Base-by-base conservation (phyloP, 2,797 vertebrate genomes). In the Chelmon rostratus region DNA sequence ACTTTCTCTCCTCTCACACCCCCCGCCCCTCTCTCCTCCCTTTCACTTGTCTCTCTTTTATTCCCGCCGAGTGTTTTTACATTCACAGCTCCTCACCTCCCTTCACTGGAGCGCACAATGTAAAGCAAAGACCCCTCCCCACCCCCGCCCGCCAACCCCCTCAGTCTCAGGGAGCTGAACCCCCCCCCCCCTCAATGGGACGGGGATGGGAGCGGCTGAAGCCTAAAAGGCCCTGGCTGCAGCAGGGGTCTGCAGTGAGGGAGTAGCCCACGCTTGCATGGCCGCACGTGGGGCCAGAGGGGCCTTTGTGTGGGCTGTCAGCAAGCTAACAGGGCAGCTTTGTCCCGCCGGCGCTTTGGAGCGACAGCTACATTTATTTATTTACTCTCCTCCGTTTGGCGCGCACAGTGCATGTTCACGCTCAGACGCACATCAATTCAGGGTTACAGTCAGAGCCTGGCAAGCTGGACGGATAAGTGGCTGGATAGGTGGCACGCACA, bases 291-390 rank as follows among this genome's bases (percentile, higher is more conserved):
- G 88, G 76, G 61, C 63, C 21, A 21, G 62, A 56, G 73, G 25
- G 12, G 73, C 73, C 57, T 90, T 90, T 92, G 90, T 92, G 61
- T 46, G 54, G 64, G 11, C 79, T 82, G 91, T 87, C 92, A 89
- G 53, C 58, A 56, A 72, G 72, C 75, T 86, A 88, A 92, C 71
- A 28, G 73, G 82, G 72, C 66, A 28, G 69, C 80, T 70, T 86
- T 88, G 88, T 89, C 38, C 57, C 5, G 21, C 38, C 5, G 38
- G 53, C 0, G 12, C 66, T 66, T 38, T 65, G 46, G 71, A 72
- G 68, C 31, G 68, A 77, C 78, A 73, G 80, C 79, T 85, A 87
- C 83, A 73, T 80, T 81, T 80, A 87, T 81, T 84, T 83, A 88
- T 78, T 89, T 81, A 89, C 84, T 88, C 59, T 71, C n/a, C 71